Percentiles rank a stretch among this genome's conserved stretches.
These are phyloP conservation scores for Arctocebus calabarensis DNA, from an alignment of 2,797 vertebrate species.

Conservation along the genomic window DNA sequence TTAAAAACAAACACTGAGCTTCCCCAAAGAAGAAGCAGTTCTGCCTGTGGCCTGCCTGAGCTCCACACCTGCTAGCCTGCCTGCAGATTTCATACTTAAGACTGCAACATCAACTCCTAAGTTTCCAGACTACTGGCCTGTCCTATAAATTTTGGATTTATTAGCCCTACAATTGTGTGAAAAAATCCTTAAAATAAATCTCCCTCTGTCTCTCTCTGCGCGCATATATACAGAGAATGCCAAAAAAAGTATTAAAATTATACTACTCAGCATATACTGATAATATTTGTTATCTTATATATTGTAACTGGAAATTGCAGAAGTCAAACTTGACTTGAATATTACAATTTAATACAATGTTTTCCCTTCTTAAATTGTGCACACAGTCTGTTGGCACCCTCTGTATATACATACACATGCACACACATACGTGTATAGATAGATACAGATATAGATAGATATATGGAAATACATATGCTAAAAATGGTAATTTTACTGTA, in stretches of 20 bases:
- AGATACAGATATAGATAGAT: neutral
- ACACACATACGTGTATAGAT: neutral
- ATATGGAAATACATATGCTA: neutral
- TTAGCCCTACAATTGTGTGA: neutral
- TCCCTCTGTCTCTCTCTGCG: neutral
- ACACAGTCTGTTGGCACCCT: too few relatives aligned
- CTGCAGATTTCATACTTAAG: neutral
- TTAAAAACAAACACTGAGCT: neutral
- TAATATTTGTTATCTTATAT: too few relatives aligned
- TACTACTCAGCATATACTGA: too few relatives aligned
- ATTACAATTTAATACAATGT: too few relatives aligned
- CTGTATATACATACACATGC: too few relatives aligned
- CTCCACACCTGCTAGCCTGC: neutral
- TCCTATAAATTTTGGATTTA: neutral
- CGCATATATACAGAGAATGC: neutral
- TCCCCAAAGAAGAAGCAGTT: neutral
- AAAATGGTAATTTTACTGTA: neutral
- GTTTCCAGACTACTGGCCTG: neutral
- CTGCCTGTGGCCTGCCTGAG: neutral
- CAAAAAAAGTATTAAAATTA: too few relatives aligned
- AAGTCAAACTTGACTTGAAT: too few relatives aligned
- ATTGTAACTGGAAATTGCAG: too few relatives aligned
- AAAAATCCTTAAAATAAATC: neutral
- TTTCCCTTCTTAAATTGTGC: too few relatives aligned
- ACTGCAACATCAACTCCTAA: neutral